A percentile compares a stretch with the other conserved stretches of the same genome.
These are phyloP conservation scores for Hofmannophila pseudospretella DNA, from an alignment of 2,888 invertebrate genomes.

Conservation along the genomic window DNA sequence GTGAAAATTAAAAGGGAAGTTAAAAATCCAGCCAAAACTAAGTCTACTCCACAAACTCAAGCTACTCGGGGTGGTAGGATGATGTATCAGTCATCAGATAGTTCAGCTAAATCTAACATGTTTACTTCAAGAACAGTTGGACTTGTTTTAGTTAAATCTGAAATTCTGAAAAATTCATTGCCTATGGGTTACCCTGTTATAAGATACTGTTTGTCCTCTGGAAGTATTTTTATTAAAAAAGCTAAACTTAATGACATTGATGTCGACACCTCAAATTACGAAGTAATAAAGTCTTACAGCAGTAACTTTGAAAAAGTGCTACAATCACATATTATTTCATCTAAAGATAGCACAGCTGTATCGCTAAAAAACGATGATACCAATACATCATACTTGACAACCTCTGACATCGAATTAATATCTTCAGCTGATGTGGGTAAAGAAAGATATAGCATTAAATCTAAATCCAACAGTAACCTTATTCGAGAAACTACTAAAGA, in stretches of 20 bases:
- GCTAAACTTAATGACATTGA: neutral
- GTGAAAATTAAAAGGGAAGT: constrained; percentile 30
- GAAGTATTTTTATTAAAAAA: neutral
- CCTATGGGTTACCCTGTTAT: constrained; percentile 15
- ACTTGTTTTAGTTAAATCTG: constrained; percentile 11
- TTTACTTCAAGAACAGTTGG: constrained; percentile 23
- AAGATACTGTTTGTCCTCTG: constrained; percentile 18
- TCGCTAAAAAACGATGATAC: too few relatives aligned
- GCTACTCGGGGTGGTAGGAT: constrained; percentile 10
- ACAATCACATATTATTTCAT: neutral
- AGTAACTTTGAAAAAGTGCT: neutral
- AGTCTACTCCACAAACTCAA: too few relatives aligned
- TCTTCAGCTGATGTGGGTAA: constrained; percentile 8
- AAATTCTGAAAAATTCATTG: neutral
- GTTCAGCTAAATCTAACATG: constrained; percentile 21
- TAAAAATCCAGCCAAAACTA: constrained; percentile 13
- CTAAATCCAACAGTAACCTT: neutral
- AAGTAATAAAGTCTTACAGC: neutral
- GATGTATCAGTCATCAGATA: constrained; percentile 15
- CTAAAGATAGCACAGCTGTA: too few relatives aligned
- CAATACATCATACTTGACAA: neutral
- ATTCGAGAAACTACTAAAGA: neutral
- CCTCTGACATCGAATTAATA: constrained; percentile 8
- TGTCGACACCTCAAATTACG: neutral
- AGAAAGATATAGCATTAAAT: neutral